Evolutionary conservation across 2,113 vertebrate genomes (phyloP).

Genomic region (Caranx ignobilis): DNA sequence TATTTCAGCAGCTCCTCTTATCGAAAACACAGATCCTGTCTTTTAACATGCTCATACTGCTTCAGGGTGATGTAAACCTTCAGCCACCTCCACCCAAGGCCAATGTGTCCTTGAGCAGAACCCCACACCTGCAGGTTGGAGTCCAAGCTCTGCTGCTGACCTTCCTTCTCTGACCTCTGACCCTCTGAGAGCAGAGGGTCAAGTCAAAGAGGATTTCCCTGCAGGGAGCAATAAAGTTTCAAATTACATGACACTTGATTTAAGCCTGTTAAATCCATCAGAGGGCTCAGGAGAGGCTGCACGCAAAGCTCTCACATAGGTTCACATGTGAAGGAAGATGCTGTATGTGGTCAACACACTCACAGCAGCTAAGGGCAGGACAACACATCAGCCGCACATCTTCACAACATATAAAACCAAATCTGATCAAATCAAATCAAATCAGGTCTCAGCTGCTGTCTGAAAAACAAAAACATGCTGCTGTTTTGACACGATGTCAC

Average conservation of each 20-base stretch:
- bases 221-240: conserved; percentile 55
- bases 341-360: not conserved
- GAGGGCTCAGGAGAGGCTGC: conserved; percentile 42
- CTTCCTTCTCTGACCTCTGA: conserved; percentile 43
- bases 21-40: too few species aligned
- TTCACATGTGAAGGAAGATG: conserved; percentile 19
- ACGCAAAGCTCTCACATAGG: conserved; percentile 34
- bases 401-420: too few species aligned
- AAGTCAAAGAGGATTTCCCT: conserved; percentile 41
- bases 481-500: too few species aligned
- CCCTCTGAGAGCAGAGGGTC: conserved; percentile 8
- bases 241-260: conserved; percentile 51
- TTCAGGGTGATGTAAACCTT: conserved; percentile 1
- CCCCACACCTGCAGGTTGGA: not conserved
- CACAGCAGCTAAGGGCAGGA: too few species aligned
- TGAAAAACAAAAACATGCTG: too few species aligned
- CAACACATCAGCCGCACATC: too few species aligned
- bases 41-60: not conserved
- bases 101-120: not conserved
- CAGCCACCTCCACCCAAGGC: not conserved
- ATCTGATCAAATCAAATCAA: too few species aligned
- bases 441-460: too few species aligned
- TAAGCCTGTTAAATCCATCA: conserved; percentile 67
- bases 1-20: not conserved
- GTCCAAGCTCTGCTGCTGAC: not conserved